Conservation (phyloP, 2,113 vertebrate species). For the Phainopepla nitens region DNA sequence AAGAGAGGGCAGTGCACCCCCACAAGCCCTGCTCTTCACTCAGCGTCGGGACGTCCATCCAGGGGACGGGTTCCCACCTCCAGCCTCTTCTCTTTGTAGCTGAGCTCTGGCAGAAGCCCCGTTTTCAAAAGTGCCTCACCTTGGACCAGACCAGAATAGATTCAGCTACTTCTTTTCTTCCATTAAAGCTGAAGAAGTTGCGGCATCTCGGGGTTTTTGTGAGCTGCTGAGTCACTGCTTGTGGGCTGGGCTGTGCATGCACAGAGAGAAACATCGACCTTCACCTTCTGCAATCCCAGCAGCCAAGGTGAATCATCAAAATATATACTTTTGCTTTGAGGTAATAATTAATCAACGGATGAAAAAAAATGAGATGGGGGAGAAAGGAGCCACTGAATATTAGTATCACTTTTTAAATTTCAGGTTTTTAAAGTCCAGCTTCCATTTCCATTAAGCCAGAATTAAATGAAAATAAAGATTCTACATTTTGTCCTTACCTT, state of each 20-base stretch:
- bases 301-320: neutral
- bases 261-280: neutral
- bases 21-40: neutral
- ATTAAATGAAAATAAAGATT: neutral
- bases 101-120: neutral
- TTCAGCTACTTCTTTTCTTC: neutral
- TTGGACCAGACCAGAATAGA: neutral
- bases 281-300: neutral
- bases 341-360: neutral
- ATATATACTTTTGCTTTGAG: neutral
- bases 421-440: neutral
- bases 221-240: slow-evolving; percentile 6
- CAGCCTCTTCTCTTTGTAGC: neutral
- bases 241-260: neutral
- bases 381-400: neutral
- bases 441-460: neutral
- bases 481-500: neutral
- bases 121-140: neutral
- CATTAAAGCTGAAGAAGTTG: neutral
- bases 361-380: neutral
- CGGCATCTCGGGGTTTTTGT: neutral
- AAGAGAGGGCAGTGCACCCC: slow-evolving; percentile 40
- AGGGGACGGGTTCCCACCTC: neutral
- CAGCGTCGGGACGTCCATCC: neutral
- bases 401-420: neutral